Evolutionary conservation across 92 coral and sea anemone species (phyloP).

Genomic region (Palythoa caribaeorum): DNA sequence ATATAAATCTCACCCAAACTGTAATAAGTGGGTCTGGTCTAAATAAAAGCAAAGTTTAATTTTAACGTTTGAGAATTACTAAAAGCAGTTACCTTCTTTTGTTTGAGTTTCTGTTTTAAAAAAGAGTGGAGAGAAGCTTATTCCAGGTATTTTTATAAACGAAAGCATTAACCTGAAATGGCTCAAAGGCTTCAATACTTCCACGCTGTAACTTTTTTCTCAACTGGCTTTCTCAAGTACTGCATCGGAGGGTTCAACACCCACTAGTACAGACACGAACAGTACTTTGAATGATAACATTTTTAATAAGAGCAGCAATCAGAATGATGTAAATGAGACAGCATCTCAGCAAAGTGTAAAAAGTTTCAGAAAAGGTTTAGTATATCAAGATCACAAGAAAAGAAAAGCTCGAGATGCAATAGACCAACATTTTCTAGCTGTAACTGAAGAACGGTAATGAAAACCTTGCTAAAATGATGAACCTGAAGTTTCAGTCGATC

Average conservation of each 20-base stretch:
- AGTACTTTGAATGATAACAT: background rate
- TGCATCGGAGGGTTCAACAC: background rate
- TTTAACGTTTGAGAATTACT: too few species aligned
- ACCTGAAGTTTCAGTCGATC: background rate
- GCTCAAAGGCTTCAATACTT: slow-evolving; percentile 12
- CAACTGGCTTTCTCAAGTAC: slow-evolving; percentile 3
- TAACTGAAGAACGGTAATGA: background rate
- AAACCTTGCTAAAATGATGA: slow-evolving; percentile 4
- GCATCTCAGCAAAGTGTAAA: background rate
- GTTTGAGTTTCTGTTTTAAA: background rate
- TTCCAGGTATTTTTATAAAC: background rate
- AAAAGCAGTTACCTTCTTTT: background rate
- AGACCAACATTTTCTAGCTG: slow-evolving; percentile 1
- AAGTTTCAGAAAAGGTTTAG: background rate
- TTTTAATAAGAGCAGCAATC: background rate
- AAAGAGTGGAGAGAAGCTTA: background rate
- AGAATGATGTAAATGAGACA: background rate
- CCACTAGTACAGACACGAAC: background rate
- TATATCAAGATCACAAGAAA: slow-evolving; percentile 2
- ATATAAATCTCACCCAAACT: background rate
- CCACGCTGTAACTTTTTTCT: background rate
- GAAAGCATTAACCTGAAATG: slow-evolving; percentile 4
- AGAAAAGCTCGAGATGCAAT: background rate
- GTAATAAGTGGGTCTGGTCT: background rate
- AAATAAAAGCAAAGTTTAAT: background rate